Base-by-base conservation (phyloP, 2,797 vertebrate species). In the Salarias fasciatus region DNA sequence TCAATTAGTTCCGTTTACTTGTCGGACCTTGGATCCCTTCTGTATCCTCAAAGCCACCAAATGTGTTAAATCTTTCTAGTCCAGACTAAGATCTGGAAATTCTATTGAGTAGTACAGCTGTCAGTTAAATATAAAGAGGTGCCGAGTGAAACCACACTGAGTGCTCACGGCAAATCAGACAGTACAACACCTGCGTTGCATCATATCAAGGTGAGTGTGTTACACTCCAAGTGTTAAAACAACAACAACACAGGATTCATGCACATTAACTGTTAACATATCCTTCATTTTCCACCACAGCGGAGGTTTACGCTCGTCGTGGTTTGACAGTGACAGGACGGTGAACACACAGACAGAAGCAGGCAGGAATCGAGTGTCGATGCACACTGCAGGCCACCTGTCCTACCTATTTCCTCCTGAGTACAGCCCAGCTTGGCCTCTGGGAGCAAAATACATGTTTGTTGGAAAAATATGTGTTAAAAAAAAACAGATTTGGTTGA, bases 401-500 rank as follows among this genome's bases (percentile, higher is more conserved):
- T 68, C 91, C 71, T 93, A 93, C 92, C 93, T 55, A 91, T 87
- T 70, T 92, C 90, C 60, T 92, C 90, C 66, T 91, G 92, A 61
- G 89, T 86, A 66, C 90, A 92, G 70, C 93, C 92, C 87, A 94
- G 83, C 85, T 42, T 87, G 79, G 40, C 79, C 86, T 93, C 93
- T 94, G 85, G 83, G 79, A 75, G 88, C 71, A 83, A 58, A 90
- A 71, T 38, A 51, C 18, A 24, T 3, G 18, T 24, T 24, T 18
- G 18, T 24, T 24, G 18, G 18, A 24, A 24, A 3, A 24, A 24
- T 24, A n/a, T 24, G 18, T 24, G 18, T 24, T 18, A 3, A 24
- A 24, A 24, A 24, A 24, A 24, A 24, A 7, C 44, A 35, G 45
- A 41, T 54, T 30, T 55, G 5, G 53, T 49, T 49, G 14, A 56